Evolutionary conservation across 2,888 invertebrate species (phyloP), one percentile per base, ranked within the genome.

Genomic region (Petrolisthes manimaculis): DNA sequence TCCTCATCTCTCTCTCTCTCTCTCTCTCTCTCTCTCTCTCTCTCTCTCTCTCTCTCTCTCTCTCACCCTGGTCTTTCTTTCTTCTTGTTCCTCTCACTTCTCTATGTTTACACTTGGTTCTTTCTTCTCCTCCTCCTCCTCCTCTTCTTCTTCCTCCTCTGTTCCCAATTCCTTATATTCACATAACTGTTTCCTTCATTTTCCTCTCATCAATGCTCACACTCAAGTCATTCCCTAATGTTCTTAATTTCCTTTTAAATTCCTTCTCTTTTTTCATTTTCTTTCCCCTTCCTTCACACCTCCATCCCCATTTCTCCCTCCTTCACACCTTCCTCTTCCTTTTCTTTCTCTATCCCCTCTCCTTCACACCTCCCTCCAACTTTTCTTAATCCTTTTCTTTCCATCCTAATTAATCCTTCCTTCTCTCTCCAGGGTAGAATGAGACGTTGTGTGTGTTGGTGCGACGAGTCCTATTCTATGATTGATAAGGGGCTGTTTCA

Each of bases 281-380:
- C n/a, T n/a, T n/a, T n/a, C n/a, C n/a, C 12, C 67, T 24, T 14
- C 24, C 53, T 75, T 14, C 21, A 75, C 24, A 0, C 12, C 0
- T 9, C 75, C 14, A 14, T 51, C 14, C 37, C 12, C 5, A 51
- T 21, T 75, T 61, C 14, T 75, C 9, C 53, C 24, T 75, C 37
- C 53, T 53, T 75, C 37, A 4, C 21, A n/a, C 77, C 21, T 53
- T 77, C 51, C 71, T 71, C 5, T 14, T 71, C 18, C 18, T 5
- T 71, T 71, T 5, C 18, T 77, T 53, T 53, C 77, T 77, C 77
- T n/a, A n/a, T n/a, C n/a, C n/a, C n/a, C n/a, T n/a, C n/a, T n/a
- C n/a, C n/a, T n/a, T n/a, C n/a, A n/a, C n/a, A n/a, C n/a, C n/a
- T n/a, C n/a, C n/a, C n/a, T n/a, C n/a, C n/a, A n/a, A n/a, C n/a